A percentile compares a stretch with the other conserved stretches of the same genome.
Evolutionary conservation across 53 echinoderm and acorn worm species (phyloP).

Genomic region (Holothuria leucospilota): DNA sequence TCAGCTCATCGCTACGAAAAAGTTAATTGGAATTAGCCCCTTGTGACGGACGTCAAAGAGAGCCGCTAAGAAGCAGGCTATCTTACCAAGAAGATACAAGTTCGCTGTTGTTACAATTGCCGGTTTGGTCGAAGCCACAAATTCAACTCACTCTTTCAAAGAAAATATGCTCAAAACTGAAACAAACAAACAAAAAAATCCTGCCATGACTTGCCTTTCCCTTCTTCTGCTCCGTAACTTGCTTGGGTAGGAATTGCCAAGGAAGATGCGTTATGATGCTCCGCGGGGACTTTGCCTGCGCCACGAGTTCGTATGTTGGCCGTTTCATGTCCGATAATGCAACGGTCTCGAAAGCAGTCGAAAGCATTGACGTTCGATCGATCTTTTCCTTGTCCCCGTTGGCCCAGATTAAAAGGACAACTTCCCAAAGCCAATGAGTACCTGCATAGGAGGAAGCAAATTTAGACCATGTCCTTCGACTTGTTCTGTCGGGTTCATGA

Average conservation of each 20-base stretch:
- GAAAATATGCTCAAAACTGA: too few relatives aligned
- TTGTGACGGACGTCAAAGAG: too few relatives aligned
- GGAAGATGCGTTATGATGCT: conserved; percentile 1
- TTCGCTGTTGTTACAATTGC: too few relatives aligned
- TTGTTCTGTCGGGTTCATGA: too few relatives aligned
- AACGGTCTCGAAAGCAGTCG: background rate
- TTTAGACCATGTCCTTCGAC: too few relatives aligned
- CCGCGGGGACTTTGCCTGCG: background rate
- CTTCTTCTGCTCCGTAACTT: background rate
- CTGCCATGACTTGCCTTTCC: background rate
- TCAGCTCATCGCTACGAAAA: too few relatives aligned
- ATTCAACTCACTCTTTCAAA: too few relatives aligned
- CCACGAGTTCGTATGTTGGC: conserved; percentile 10
- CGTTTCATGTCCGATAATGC: background rate
- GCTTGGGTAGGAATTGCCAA: conserved; percentile 3
- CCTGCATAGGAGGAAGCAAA: background rate
- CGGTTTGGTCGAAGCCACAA: too few relatives aligned
- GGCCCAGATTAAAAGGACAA: background rate
- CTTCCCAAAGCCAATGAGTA: conserved; percentile 33
- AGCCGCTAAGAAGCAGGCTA: too few relatives aligned
- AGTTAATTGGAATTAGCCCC: too few relatives aligned
- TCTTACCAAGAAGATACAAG: too few relatives aligned
- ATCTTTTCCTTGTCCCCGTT: conserved; percentile 1
- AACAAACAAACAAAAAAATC: too few relatives aligned
- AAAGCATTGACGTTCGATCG: background rate